These are phyloP conservation scores for Antechinus stuartii DNA, from an alignment of 2,113 vertebrate species.

Conservation along the genomic window DNA sequence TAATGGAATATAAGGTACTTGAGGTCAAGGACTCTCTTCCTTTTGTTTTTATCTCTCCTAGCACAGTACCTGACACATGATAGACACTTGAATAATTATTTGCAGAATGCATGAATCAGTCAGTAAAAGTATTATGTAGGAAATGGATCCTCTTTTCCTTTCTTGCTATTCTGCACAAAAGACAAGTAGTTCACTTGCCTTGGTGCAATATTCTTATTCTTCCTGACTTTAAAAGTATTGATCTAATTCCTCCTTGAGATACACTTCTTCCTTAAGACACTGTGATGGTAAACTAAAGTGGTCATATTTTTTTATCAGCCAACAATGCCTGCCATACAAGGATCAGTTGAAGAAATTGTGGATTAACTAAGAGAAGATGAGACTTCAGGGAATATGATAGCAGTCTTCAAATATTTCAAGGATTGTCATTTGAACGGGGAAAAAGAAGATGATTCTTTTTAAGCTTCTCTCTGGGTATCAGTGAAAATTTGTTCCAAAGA, in stretches of 20 bases:
- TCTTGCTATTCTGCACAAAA: not conserved
- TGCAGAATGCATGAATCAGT: not conserved
- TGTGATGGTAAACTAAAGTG: not conserved
- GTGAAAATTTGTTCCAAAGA: not conserved
- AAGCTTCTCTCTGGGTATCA: not conserved
- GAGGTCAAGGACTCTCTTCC: not conserved
- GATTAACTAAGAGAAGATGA: not conserved
- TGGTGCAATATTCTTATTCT: not conserved
- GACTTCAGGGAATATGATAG: not conserved
- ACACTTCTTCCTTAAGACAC: not conserved
- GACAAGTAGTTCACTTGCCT: not conserved
- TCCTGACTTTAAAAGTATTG: not conserved
- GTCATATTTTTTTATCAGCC: not conserved
- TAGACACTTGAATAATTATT: not conserved
- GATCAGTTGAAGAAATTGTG: not conserved
- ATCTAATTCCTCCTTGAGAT: not conserved
- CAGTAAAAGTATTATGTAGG: not conserved
- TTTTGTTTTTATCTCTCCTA: not conserved
- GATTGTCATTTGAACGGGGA: not conserved
- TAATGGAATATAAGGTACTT: not conserved
- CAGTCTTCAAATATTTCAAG: not conserved
- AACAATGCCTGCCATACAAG: not conserved
- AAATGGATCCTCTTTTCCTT: not conserved
- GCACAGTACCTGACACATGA: constrained; percentile 4
- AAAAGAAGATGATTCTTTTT: not conserved